A percentile compares a stretch with the other conserved stretches of the same genome.
phyloP scores from a whole-genome alignment of 2,888 invertebrate genomes.

The Eugnorisma glareosa region DNA sequence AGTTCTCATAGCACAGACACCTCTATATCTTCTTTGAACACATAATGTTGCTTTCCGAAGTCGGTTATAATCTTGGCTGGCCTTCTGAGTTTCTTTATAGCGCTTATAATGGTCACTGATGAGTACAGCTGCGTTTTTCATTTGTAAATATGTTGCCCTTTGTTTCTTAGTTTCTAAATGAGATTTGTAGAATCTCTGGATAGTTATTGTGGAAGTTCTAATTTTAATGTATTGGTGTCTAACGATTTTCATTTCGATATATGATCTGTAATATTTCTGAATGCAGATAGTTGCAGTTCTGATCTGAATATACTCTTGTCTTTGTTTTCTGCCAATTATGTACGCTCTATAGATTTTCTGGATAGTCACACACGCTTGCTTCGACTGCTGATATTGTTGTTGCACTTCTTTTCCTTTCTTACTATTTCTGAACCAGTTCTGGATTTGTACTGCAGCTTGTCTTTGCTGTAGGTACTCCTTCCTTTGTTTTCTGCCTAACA shows the following conservation, averaged over 20 bases:
- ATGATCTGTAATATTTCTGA: constrained; percentile 80
- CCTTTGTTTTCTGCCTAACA: constrained; percentile 74
- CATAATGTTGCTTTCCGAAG: constrained; percentile 79
- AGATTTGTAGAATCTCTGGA: constrained; percentile 78
- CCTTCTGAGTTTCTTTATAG: constrained; percentile 72
- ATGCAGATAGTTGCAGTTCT: constrained; percentile 80
- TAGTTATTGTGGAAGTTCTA: constrained; percentile 72
- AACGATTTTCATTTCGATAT: constrained; percentile 76
- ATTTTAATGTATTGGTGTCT: constrained; percentile 75
- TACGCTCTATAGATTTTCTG: constrained; percentile 85
- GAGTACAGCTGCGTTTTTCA: constrained; percentile 71
- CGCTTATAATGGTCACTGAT: constrained; percentile 73
- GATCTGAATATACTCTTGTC: constrained; percentile 78
- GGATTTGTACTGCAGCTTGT: constrained; percentile 81
- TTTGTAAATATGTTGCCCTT: constrained; percentile 69
- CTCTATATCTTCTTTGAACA: constrained; percentile 85
- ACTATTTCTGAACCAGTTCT: constrained; percentile 85
- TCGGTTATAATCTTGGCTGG: constrained; percentile 78
- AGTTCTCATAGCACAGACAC: constrained; percentile 77
- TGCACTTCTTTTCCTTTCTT: constrained; percentile 72
- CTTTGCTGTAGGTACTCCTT: constrained; percentile 76
- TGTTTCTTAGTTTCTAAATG: constrained; percentile 74
- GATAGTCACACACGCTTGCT: constrained; percentile 82
- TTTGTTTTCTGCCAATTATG: constrained; percentile 76
- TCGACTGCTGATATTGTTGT: constrained; percentile 74